Evolutionary conservation across 64 coral and sea anemone species (phyloP).

Genomic region (Orbicella faveolata): DNA sequence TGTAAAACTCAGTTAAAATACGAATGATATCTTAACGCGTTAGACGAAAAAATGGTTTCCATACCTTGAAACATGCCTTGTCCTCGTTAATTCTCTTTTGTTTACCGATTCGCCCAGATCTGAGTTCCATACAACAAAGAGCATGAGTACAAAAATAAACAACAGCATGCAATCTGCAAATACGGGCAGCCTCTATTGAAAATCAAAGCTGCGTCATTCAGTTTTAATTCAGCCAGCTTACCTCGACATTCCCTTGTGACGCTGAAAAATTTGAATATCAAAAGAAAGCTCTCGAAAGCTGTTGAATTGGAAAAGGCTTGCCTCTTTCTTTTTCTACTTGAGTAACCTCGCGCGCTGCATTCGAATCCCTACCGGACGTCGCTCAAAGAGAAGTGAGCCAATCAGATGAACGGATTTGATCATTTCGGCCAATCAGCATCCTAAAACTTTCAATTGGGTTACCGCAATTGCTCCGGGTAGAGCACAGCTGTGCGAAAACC

Average conservation of each 20-base stretch:
- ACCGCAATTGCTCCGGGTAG: too few relatives aligned
- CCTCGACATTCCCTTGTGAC: constrained; percentile 37
- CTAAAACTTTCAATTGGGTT: too few relatives aligned
- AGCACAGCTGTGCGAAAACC: too few relatives aligned
- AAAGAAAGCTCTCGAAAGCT: constrained; percentile 19
- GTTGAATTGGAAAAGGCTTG: neutral
- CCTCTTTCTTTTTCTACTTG: neutral
- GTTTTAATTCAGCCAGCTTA: neutral
- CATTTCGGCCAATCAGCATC: neutral
- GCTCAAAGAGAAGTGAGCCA: neutral
- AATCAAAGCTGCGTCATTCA: constrained; percentile 33
- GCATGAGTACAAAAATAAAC: constrained; percentile 11
- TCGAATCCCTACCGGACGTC: constrained; percentile 27
- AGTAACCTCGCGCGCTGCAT: constrained; percentile 17
- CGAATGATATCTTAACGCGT: neutral
- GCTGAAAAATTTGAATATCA: constrained; percentile 41
- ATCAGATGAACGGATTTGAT: neutral
- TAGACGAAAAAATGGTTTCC: neutral
- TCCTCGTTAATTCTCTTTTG: constrained; percentile 5
- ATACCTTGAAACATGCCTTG: constrained; percentile 43
- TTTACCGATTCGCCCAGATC: constrained; percentile 18
- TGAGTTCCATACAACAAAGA: constrained; percentile 30
- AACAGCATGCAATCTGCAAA: constrained; percentile 19
- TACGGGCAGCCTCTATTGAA: constrained; percentile 3
- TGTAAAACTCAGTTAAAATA: neutral